A percentile compares a stretch with the other conserved stretches of the same genome.
phyloP scores from a whole-genome alignment of 2,113 vertebrate species.

The Prinia subflava region DNA sequence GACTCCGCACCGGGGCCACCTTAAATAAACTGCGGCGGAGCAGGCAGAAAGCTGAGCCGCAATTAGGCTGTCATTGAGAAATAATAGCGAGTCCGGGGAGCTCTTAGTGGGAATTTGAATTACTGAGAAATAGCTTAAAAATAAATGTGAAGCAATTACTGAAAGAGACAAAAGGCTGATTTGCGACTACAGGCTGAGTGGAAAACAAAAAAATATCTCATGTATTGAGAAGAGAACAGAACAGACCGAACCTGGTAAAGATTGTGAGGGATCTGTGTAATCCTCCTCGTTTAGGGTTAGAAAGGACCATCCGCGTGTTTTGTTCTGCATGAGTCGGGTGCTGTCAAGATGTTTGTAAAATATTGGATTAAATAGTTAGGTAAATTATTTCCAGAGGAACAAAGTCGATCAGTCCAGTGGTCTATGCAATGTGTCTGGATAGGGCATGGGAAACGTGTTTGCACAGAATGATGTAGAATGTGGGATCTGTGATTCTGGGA shows the following conservation, averaged over 20 bases:
- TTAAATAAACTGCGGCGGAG: neutral
- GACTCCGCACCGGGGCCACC: neutral
- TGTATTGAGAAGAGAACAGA: neutral
- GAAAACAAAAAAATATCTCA: neutral
- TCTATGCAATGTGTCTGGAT: neutral
- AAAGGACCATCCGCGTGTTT: neutral
- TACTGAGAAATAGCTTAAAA: conserved; percentile 9
- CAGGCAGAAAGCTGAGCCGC: neutral
- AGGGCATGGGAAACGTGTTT: neutral
- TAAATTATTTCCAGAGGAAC: neutral
- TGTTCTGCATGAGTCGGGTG: neutral
- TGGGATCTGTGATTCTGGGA: neutral
- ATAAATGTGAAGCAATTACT: neutral
- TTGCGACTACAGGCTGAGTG: neutral
- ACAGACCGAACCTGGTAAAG: neutral
- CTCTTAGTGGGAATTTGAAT: neutral
- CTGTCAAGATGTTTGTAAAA: neutral
- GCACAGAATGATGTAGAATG: neutral
- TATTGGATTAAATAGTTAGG: neutral
- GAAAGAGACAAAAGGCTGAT: neutral
- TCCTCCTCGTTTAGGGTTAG: neutral
- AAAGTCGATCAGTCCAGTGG: neutral
- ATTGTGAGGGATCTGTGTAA: neutral
- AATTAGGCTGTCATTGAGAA: neutral
- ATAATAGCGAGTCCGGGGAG: neutral